phyloP scores from a whole-genome alignment of 2,113 vertebrate genomes.

The Perca schrenkii region DNA sequence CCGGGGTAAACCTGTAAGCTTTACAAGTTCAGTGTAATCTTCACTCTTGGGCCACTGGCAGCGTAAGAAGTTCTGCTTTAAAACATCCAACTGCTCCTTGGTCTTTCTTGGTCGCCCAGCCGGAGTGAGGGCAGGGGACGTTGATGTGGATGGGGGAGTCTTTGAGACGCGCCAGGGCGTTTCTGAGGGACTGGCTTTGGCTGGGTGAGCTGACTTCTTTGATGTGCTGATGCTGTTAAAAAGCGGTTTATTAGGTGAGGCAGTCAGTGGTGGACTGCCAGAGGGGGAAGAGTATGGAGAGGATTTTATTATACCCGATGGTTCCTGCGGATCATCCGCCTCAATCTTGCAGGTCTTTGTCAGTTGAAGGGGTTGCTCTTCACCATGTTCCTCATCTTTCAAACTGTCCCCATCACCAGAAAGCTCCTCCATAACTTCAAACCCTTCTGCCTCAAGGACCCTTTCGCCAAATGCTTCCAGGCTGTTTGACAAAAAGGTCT shows the following conservation, averaged over 20 bases:
- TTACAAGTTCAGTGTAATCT: slow-evolving; percentile 89
- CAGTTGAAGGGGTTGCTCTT: slow-evolving; percentile 78
- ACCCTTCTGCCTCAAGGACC: slow-evolving; percentile 55
- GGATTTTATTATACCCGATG: slow-evolving; percentile 43
- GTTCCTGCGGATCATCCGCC: slow-evolving; percentile 61
- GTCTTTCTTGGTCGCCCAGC: slow-evolving; percentile 89
- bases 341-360: slow-evolving; percentile 69
- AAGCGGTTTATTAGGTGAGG: slow-evolving; percentile 73
- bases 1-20: slow-evolving; percentile 89
- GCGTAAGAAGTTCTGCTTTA: slow-evolving; percentile 90
- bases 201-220: slow-evolving; percentile 73
- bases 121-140: slow-evolving; percentile 81
- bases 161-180: slow-evolving; percentile 55
- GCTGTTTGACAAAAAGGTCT: slow-evolving; percentile 83
- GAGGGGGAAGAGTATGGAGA: slow-evolving; percentile 71
- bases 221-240: slow-evolving; percentile 66
- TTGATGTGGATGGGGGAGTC: slow-evolving; percentile 74
- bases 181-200: slow-evolving; percentile 71
- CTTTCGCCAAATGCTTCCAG: slow-evolving; percentile 81
- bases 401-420: slow-evolving; percentile 71
- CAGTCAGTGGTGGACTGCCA: slow-evolving; percentile 66
- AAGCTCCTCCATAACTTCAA: slow-evolving; percentile 67
- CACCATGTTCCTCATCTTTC: slow-evolving; percentile 72
- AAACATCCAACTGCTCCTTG: slow-evolving; percentile 90
- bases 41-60: slow-evolving; percentile 92